A percentile compares a stretch with the other conserved stretches of the same genome.
These are phyloP conservation scores for Tenualosa thibaudeaui DNA, from an alignment of 2,797 vertebrate species.

Conservation along the genomic window DNA sequence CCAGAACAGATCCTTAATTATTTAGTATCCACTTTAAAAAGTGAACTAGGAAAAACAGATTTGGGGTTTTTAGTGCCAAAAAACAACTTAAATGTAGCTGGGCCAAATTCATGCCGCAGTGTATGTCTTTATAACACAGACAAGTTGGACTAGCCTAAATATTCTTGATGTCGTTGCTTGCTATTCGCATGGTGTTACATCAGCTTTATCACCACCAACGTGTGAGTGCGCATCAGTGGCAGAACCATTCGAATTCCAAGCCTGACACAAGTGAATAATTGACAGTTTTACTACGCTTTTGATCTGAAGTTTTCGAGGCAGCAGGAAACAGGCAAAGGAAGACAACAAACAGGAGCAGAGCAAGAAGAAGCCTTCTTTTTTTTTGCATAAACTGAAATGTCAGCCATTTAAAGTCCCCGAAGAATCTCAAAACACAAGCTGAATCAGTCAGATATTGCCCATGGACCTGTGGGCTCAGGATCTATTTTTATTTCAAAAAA, in stretches of 20 bases:
- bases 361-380: not conserved
- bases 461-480: not conserved
- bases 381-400: not conserved
- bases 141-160: conserved; percentile 30
- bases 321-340: conserved; percentile 7
- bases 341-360: conserved; percentile 4
- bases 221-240: not conserved
- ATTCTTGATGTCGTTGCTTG: conserved; percentile 26
- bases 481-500: not conserved
- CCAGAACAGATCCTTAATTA: conserved; percentile 54
- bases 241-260: conserved; percentile 3
- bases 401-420: not conserved
- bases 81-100: not conserved
- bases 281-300: conserved; percentile 40
- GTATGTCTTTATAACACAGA: conserved; percentile 12
- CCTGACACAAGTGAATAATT: conserved; percentile 25
- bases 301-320: conserved; percentile 17
- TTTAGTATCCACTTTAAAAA: conserved; percentile 49
- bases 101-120: conserved; percentile 12
- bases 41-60: conserved; percentile 40
- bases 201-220: conserved; percentile 32
- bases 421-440: conserved; percentile 6
- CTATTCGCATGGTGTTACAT: conserved; percentile 38
- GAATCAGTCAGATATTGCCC: not conserved
- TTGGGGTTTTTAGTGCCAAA: not conserved